These are phyloP conservation scores for Hedychridium roseum DNA, from an alignment of 2,888 invertebrate genomes.

Conservation along the genomic window DNA sequence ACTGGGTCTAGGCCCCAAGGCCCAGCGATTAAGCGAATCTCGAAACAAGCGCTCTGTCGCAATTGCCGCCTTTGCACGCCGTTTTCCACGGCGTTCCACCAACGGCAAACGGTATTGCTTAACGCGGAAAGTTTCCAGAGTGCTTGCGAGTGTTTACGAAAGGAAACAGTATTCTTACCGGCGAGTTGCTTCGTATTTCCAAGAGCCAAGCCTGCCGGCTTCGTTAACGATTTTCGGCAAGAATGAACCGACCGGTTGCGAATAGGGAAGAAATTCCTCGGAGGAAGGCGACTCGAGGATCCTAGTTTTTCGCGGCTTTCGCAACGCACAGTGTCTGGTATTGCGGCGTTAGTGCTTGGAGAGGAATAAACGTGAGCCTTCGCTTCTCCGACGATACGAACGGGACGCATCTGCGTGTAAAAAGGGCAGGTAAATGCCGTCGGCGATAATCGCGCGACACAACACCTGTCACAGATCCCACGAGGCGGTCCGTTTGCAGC, in stretches of 20 bases:
- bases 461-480: slow-evolving; percentile 35
- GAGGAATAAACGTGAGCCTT: no score
- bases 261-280: no score
- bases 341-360: no score
- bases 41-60: slow-evolving; percentile 54
- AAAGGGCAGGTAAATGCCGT: slow-evolving; percentile 12
- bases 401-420: no score
- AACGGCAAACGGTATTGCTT: slow-evolving; percentile 37
- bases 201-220: no score
- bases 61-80: slow-evolving; percentile 45
- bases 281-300: no score
- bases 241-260: no score
- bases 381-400: no score
- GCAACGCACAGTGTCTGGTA: no score
- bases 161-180: slow-evolving; percentile 38
- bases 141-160: slow-evolving; percentile 47
- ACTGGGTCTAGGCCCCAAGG: slow-evolving; percentile 59
- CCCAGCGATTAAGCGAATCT: slow-evolving; percentile 58
- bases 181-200: background rate
- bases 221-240: no score
- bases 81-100: slow-evolving; percentile 41
- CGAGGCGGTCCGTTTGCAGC: slow-evolving; percentile 18
- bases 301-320: no score
- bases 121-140: slow-evolving; percentile 49
- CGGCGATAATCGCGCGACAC: slow-evolving; percentile 27